These are phyloP conservation scores for Grammomys surdaster DNA, from an alignment of 2,113 vertebrate species.

Conservation along the genomic window DNA sequence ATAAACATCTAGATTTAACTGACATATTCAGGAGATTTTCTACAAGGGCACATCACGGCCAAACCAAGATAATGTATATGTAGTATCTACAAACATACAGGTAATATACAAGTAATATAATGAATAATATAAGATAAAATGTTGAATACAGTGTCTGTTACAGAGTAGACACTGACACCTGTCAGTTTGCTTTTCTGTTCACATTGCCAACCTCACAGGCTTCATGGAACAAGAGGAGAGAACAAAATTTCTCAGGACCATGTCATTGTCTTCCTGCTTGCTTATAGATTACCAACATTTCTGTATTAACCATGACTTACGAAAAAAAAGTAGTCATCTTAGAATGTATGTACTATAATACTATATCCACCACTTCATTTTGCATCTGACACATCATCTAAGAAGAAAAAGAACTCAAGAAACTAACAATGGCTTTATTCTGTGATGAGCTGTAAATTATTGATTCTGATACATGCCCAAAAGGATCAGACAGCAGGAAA, in stretches of 20 bases:
- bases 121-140: not conserved
- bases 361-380: not conserved
- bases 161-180: not conserved
- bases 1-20: conserved; percentile 13
- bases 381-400: not conserved
- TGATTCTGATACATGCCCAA: not conserved
- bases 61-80: not conserved
- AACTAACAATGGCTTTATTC: not conserved
- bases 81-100: not conserved
- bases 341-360: not conserved
- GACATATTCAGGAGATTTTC: conserved; percentile 7
- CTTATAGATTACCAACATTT: not conserved
- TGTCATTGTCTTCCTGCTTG: not conserved
- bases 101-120: not conserved
- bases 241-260: not conserved
- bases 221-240: not conserved
- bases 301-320: not conserved
- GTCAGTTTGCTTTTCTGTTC: not conserved
- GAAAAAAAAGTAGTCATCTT: not conserved
- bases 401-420: conserved; percentile 21
- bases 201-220: not conserved
- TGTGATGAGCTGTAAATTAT: conserved; percentile 26
- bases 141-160: not conserved
- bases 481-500: too few relatives aligned
- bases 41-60: not conserved